phyloP scores from a whole-genome alignment of 2,113 vertebrate species.

The Cyprinodon brontotheroides region DNA sequence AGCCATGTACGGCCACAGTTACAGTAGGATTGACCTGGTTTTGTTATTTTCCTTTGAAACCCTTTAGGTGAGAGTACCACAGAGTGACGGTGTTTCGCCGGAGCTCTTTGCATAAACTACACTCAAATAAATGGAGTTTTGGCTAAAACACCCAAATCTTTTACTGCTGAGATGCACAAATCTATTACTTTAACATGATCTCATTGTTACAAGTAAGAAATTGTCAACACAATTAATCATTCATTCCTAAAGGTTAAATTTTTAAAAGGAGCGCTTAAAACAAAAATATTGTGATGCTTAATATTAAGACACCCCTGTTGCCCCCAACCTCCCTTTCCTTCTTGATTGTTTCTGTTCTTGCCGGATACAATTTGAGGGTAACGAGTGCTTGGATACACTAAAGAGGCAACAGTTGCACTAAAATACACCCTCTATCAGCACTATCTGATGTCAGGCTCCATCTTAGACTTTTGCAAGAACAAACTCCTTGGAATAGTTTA shows the following conservation, averaged over 20 bases:
- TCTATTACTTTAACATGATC: constrained; percentile 67
- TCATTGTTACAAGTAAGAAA: constrained; percentile 66
- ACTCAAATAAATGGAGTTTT: constrained; percentile 25
- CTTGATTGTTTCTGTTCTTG: constrained; percentile 35
- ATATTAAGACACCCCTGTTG: constrained; percentile 21
- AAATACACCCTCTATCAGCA: constrained; percentile 45
- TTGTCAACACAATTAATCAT: too few species aligned
- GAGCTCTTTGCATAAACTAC: constrained; percentile 23
- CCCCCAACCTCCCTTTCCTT: constrained; percentile 22
- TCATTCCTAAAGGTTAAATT: too few species aligned
- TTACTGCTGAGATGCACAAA: constrained; percentile 31
- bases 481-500: background rate
- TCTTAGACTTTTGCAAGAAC: background rate
- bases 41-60: background rate
- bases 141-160: constrained; percentile 16
- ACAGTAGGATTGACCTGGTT: background rate
- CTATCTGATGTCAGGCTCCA: constrained; percentile 40
- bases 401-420: constrained; percentile 35
- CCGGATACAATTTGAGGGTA: too few species aligned
- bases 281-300: constrained; percentile 58
- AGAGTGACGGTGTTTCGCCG: constrained; percentile 8
- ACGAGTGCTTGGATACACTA: constrained; percentile 37
- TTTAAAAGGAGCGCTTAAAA: too few species aligned
- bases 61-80: background rate
- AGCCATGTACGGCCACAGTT: background rate